A percentile compares a stretch with the other conserved stretches of the same genome.
These are phyloP conservation scores for Neogobius melanostomus DNA, from an alignment of 2,113 vertebrate species.

Conservation along the genomic window DNA sequence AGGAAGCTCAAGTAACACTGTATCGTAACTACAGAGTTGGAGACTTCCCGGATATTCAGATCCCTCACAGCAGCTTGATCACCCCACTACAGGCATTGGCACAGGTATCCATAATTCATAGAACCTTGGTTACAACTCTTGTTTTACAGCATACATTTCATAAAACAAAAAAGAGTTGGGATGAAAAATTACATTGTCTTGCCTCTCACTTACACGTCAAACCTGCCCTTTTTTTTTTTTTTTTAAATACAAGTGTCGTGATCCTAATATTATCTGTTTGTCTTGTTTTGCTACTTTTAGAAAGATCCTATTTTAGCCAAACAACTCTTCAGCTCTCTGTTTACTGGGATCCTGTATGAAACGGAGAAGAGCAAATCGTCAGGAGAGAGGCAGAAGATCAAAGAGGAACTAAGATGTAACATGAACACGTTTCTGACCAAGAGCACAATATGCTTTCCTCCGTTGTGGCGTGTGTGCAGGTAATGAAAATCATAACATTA, in stretches of 20 bases:
- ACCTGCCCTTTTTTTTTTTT: too few species aligned
- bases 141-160: too few species aligned
- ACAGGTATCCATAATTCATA: conserved; percentile 76
- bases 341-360: conserved; percentile 86
- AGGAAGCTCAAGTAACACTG: conserved; percentile 86
- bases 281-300: conserved; percentile 63
- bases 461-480: conserved; percentile 95
- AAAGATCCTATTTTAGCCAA: conserved; percentile 92
- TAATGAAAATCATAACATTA: conserved; percentile 55
- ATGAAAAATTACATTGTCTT: too few species aligned
- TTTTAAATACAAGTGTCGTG: too few species aligned
- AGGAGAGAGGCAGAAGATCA: conserved; percentile 70
- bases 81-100: conserved; percentile 91
- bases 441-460: conserved; percentile 87
- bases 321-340: conserved; percentile 90
- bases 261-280: neutral
- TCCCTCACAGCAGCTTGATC: conserved; percentile 87
- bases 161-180: too few species aligned
- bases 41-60: conserved; percentile 97
- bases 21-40: conserved; percentile 93
- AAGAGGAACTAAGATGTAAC: conserved; percentile 77
- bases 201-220: too few species aligned
- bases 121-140: too few species aligned
- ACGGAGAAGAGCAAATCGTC: conserved; percentile 66
- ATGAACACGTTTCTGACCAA: conserved; percentile 83